These are phyloP conservation scores for Beaufortia kweichowensis DNA, from an alignment of 2,113 vertebrate species.

Conservation along the genomic window DNA sequence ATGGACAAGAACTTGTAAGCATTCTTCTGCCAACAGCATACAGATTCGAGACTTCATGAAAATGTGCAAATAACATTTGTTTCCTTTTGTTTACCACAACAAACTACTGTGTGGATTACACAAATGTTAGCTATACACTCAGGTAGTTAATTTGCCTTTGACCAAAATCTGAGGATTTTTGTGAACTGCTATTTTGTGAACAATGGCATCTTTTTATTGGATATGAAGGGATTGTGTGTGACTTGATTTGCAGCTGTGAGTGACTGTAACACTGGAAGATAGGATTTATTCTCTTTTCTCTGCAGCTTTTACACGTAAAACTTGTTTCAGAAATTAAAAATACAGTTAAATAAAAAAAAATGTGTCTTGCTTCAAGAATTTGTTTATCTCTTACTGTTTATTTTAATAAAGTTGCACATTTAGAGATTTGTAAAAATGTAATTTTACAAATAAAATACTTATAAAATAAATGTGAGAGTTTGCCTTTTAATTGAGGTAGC, in stretches of 20 bases:
- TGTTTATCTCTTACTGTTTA: constrained; percentile 67
- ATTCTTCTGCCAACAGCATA: too few relatives aligned
- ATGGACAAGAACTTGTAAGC: too few relatives aligned
- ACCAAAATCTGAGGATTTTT: too few relatives aligned
- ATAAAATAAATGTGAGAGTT: constrained; percentile 24
- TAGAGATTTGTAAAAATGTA: constrained; percentile 67
- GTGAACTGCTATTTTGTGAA: background rate
- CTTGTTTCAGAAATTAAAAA: constrained; percentile 60
- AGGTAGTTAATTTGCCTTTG: too few relatives aligned
- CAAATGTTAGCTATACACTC: too few relatives aligned
- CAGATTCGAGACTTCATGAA: too few relatives aligned
- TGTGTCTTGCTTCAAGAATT: constrained; percentile 71
- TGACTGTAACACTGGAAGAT: constrained; percentile 51
- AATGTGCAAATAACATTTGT: too few relatives aligned
- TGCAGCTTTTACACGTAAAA: constrained; percentile 71
- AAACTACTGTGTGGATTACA: too few relatives aligned
- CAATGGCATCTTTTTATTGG: background rate
- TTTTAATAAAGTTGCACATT: constrained; percentile 79
- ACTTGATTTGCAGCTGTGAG: constrained; percentile 18
- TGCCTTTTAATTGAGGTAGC: background rate
- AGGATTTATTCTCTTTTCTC: constrained; percentile 65
- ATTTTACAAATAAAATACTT: constrained; percentile 59
- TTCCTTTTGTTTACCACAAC: too few relatives aligned
- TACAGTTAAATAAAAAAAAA: constrained; percentile 58
- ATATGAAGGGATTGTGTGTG: background rate